Percentiles rank a stretch among this genome's conserved stretches.
Conservation (phyloP, 2,113 vertebrate species). For the Tautogolabrus adspersus region DNA sequence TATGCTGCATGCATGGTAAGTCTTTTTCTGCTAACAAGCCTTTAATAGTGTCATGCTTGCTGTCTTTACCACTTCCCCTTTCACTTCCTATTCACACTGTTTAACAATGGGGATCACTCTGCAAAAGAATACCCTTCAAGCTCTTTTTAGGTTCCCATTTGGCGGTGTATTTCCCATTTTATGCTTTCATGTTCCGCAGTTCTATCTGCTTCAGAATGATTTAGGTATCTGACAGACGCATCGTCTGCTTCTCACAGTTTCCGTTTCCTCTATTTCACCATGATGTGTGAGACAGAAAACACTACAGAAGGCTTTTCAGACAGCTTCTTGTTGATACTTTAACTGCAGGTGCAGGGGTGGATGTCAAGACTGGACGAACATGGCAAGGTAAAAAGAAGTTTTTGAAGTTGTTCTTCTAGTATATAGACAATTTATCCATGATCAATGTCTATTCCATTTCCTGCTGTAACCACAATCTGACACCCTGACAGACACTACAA, state of each 20-base stretch:
- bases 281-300: conserved; percentile 34
- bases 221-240: neutral
- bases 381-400: conserved; percentile 72
- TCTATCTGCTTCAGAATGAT: neutral
- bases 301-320: conserved; percentile 6
- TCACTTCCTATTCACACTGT: neutral
- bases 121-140: conserved; percentile 7
- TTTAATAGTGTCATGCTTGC: neutral
- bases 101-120: neutral
- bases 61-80: conserved; percentile 18
- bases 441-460: neutral
- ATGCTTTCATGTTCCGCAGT: neutral
- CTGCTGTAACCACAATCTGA: conserved; percentile 19
- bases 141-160: conserved; percentile 5
- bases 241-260: conserved; percentile 31
- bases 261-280: conserved; percentile 45
- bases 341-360: conserved; percentile 82
- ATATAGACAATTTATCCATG: neutral
- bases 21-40: neutral
- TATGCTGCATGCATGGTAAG: conserved; percentile 48
- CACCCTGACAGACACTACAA: neutral
- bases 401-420: neutral
- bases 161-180: conserved; percentile 1
- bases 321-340: conserved; percentile 15
- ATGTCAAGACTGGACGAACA: conserved; percentile 81